Evolutionary conservation across 2,797 vertebrate species (phyloP), one percentile per base, ranked within the genome.

Genomic region (Hippoglossus hippoglossus): DNA sequence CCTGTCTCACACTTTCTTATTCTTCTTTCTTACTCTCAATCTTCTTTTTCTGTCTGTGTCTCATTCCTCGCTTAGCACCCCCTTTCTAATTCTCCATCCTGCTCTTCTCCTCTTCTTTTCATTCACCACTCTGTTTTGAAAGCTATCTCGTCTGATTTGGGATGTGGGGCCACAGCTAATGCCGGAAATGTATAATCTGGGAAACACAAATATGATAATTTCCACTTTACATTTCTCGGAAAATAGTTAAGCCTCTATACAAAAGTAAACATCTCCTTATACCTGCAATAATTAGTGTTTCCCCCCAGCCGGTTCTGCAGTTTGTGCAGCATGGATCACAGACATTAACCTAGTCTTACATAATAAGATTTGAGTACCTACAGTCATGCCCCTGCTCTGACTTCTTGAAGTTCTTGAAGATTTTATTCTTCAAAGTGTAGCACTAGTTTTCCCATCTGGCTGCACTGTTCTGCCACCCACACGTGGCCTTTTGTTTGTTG

Each of bases 1-100:
- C 62, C 70, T 59, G 61, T 83, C 74, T 82, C 68, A 61, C 76
- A 64, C 63, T 51, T 62, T 84, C 50, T 72, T 52, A 61, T 49
- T 62, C 67, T 67, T 65, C 26, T 28, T 58, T 66, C 75, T 72
- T 63, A 1, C 56, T 67, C 62, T 61, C 36, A 25, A 13, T 80
- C 52, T 56, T 24, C 25, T 60, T 75, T 52, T 56, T 53, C 39
- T 34, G 54, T 41, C 56, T 13, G 9, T 78, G 46, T 73, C 62
- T 65, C n/a, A 50, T 73, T 78, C 36, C 26, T 66, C 22, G 78
- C 50, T 58, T 63, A 13, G 50, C 12, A 34, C 60, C 62, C 50
- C 34, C 10, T 8, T 51, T 44, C 36, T 25, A 0, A 50, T 67
- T 51, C 71, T 51, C 63, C 41, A 47, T 64, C 51, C 19, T 2